Evolutionary conservation across 2,888 invertebrate species (phyloP).

Genomic region (Perizoma affinitatum): DNA sequence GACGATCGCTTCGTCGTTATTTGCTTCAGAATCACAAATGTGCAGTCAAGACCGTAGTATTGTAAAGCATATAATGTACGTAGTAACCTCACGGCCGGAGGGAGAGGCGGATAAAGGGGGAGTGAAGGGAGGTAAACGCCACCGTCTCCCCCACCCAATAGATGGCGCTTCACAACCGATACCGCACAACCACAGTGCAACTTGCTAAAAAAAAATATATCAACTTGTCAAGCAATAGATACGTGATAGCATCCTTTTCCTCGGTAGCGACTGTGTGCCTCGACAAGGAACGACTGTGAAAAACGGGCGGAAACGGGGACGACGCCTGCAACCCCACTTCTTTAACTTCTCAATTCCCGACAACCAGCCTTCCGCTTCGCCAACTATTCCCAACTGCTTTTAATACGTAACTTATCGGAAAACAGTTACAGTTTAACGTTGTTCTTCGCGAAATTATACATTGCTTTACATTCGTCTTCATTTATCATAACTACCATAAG

Average conservation of each 20-base stretch:
- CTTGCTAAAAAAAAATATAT: conserved; percentile 39
- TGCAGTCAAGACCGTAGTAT: conserved; percentile 36
- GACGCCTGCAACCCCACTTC: conserved; percentile 42
- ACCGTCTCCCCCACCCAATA: conserved; percentile 54
- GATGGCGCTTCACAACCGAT: conserved; percentile 73
- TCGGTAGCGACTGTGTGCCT: conserved; percentile 27
- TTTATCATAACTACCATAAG: conserved; percentile 11
- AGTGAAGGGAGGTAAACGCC: conserved; percentile 13
- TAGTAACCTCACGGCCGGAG: conserved; percentile 46
- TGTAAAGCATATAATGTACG: conserved; percentile 56
- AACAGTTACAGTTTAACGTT: conserved; percentile 42
- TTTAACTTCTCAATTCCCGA: conserved; percentile 64
- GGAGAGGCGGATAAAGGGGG: conserved; percentile 27
- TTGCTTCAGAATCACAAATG: conserved; percentile 35
- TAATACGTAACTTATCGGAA: conserved; percentile 61
- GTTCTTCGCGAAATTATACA: conserved; percentile 28
- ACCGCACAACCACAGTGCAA: conserved; percentile 67
- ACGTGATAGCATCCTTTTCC: conserved; percentile 35
- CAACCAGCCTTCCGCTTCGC: conserved; percentile 47
- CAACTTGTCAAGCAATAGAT: conserved; percentile 47
- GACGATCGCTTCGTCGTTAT: conserved; percentile 31
- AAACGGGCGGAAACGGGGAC: conserved; percentile 38
- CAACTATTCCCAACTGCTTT: conserved; percentile 52
- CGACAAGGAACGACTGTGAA: conserved; percentile 29
- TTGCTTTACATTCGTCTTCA: conserved; percentile 3